These are phyloP conservation scores for Morinoia aosen DNA, from an alignment of 2,888 invertebrate species.

Conservation along the genomic window DNA sequence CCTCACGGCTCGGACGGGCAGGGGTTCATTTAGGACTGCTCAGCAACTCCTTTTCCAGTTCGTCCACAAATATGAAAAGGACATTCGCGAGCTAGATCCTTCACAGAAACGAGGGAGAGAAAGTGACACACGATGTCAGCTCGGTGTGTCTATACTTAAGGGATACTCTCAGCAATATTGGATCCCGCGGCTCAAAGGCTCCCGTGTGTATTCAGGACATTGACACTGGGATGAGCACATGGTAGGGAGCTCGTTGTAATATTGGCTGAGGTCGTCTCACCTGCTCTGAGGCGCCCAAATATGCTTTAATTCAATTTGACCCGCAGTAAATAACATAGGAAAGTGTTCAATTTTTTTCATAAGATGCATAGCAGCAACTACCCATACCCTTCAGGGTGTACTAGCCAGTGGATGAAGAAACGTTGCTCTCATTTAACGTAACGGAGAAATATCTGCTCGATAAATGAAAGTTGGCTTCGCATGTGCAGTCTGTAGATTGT, in stretches of 20 bases:
- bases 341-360: neutral
- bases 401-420: neutral
- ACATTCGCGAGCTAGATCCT: neutral
- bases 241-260: neutral
- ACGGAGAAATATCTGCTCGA: neutral
- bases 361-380: neutral
- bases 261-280: neutral
- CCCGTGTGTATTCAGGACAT: constrained; percentile 31
- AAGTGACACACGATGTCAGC: neutral
- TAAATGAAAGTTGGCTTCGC: neutral
- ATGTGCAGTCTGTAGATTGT: neutral
- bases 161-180: constrained; percentile 32
- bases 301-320: neutral
- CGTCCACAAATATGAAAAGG: neutral
- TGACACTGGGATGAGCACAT: constrained; percentile 25
- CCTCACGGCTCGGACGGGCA: neutral
- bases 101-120: neutral
- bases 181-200: constrained; percentile 16
- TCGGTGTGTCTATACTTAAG: constrained; percentile 25
- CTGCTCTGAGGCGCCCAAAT: neutral
- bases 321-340: neutral
- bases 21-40: neutral
- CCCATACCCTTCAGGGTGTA: neutral
- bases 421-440: neutral
- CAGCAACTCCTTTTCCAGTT: neutral